Percentiles rank a stretch among this genome's conserved stretches.
phyloP scores from a whole-genome alignment of 2,888 invertebrate genomes.

The Camponotus fellah region DNA sequence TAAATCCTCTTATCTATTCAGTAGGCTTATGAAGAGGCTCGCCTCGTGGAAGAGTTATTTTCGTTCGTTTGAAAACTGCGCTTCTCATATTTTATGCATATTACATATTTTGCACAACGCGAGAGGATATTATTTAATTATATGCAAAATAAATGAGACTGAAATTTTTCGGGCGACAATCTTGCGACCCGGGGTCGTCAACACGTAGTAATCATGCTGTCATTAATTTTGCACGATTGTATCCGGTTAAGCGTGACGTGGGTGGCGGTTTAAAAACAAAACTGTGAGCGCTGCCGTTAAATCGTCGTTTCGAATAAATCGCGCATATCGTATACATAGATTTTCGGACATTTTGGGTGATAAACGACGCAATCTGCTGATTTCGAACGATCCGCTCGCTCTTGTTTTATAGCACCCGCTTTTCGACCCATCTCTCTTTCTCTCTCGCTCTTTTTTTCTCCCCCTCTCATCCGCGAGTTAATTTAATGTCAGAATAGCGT shows the following conservation, averaged over 20 bases:
- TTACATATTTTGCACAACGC: not conserved
- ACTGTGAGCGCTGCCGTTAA: constrained; percentile 9
- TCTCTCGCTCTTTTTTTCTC: not conserved
- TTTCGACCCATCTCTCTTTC: constrained; percentile 29
- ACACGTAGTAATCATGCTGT: constrained; percentile 8
- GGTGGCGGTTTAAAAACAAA: not conserved
- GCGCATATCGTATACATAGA: constrained; percentile 38
- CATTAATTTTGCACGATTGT: constrained; percentile 11
- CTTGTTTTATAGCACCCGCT: constrained; percentile 41
- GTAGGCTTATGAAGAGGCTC: not conserved
- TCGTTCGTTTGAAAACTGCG: not conserved
- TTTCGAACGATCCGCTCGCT: constrained; percentile 38
- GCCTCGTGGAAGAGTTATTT: constrained; percentile 1
- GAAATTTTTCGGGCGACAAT: not conserved
- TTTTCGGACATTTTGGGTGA: constrained; percentile 49
- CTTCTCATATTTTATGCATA: not conserved
- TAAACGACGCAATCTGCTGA: constrained; percentile 55
- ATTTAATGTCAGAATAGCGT: constrained; percentile 53
- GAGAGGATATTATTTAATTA: not conserved
- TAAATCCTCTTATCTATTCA: constrained; percentile 21
- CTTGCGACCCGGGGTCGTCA: not conserved
- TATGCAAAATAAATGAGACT: not conserved
- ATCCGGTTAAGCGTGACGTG: constrained; percentile 11
- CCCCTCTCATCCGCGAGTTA: constrained; percentile 38
- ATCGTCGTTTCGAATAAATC: constrained; percentile 32